Evolutionary conservation across 2,113 vertebrate species (phyloP).

Genomic region (Rhinopithecus roxellana): DNA sequence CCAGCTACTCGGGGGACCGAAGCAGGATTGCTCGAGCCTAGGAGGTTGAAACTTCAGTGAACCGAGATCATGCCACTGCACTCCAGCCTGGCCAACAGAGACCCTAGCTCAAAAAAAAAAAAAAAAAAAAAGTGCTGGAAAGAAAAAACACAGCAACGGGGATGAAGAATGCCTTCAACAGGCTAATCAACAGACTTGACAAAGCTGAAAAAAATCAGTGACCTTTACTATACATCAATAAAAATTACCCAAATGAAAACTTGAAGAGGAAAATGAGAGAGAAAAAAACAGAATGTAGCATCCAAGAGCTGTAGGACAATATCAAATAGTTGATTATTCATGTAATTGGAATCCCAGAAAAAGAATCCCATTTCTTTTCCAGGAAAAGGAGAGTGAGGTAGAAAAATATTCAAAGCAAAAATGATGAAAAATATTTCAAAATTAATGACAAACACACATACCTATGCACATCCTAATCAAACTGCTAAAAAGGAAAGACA

Average conservation of each 20-base stretch:
- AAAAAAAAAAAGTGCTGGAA: not conserved
- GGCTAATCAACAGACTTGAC: not conserved
- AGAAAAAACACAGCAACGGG: not conserved
- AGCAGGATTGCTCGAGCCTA: too few species aligned
- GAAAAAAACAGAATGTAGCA: not conserved
- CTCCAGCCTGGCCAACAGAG: too few species aligned
- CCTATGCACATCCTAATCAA: not conserved
- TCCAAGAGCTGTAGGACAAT: not conserved
- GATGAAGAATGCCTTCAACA: not conserved
- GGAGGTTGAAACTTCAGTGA: too few species aligned
- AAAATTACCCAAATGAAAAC: not conserved
- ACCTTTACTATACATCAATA: not conserved
- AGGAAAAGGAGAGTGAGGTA: not conserved
- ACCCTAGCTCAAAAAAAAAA: too few species aligned
- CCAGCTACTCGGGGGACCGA: too few species aligned
- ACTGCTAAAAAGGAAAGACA: not conserved
- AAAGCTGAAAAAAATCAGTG: not conserved
- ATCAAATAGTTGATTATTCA: not conserved
- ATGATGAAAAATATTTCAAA: not conserved
- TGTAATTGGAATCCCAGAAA: not conserved
- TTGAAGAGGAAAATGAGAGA: not conserved
- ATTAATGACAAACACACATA: not conserved
- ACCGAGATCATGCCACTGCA: too few species aligned
- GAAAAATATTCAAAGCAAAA: not conserved
- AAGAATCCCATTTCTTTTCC: not conserved